Base-by-base conservation (phyloP, 2,888 invertebrate genomes). In the Athetis lepigone region DNA sequence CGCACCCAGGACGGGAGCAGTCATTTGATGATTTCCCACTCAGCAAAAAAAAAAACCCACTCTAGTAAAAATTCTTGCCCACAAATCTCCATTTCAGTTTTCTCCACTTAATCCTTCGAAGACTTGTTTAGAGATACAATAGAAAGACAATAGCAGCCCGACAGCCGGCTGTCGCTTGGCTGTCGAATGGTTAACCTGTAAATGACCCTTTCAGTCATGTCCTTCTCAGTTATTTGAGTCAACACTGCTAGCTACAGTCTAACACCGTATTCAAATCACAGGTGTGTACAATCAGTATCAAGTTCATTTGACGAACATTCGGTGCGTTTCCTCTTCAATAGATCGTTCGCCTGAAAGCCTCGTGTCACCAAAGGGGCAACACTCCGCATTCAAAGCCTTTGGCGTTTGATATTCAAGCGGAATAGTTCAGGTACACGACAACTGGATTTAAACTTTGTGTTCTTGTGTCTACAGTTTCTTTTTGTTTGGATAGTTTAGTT, bases 301-400 rank as follows among this genome's bases (percentile, higher is more conserved):
- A 39, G 33, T 57, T 67, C 46, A 55, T 72, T 67, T 67, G 56
- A 67, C 8, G 19, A 21, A 25, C 40, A 36, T 36, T 46, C 29
- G 39, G 39, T 19, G 36, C 29, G 18, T 18, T 66, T 43, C 46
- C 47, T 11, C 13, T n/a, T 67, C 37, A 55, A 67, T 65, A 46
- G 19, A 54, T 23, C 18, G 39, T 27, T 64, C 19, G 4, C 46
- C 16, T 43, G 42, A 54, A 54, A 65, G 19, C 37, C 21, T 25
- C 46, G 9, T 19, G 29, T 47, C 23, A 19, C 54, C 19, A 23
- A 33, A 62, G 8, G 40, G 18, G 23, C 29, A 39, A 64, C 23
- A 67, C 19, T 54, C 16, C n/a, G 16, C 13, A 42, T 65, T 47
- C 19, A 42, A 0, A 9, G 29, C 55, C 56, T 45, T 39, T 36